Conservation (phyloP, 35 echinoderm and acorn worm species). For the Eucidaris tribuloides region DNA sequence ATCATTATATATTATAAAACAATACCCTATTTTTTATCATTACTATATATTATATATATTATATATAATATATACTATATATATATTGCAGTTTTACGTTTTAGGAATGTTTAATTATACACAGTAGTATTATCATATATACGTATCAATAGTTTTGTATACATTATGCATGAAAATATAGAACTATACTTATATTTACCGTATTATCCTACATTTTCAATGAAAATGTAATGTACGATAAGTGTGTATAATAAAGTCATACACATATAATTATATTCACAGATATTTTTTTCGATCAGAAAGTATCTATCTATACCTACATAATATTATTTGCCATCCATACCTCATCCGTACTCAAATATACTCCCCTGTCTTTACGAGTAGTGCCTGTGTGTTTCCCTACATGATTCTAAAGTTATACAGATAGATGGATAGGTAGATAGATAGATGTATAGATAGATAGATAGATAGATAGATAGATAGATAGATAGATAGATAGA, state of each 20-base stretch:
- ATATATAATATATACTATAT: no score
- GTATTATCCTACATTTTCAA: neutral
- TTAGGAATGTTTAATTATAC: neutral
- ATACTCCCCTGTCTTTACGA: no score
- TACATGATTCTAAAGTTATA: no score
- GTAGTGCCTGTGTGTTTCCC: no score
- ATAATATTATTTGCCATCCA: no score
- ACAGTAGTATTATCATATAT: neutral
- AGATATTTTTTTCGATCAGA: neutral
- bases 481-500: no score
- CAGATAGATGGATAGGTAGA: no score
- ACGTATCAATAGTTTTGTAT: neutral
- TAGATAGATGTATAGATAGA: no score
- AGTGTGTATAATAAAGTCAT: neutral
- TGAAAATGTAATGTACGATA: neutral
- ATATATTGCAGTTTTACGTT: neutral
- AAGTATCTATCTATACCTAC: neutral
- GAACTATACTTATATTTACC: neutral
- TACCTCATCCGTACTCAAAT: no score
- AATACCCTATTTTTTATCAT: no score
- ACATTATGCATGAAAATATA: neutral
- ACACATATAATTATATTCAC: neutral
- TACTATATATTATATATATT: conserved; percentile 29
- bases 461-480: no score
- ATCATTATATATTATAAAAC: neutral